Percentiles rank a stretch among this genome's conserved stretches.
These are phyloP conservation scores for Reinhardtius hippoglossoides DNA, from an alignment of 2,113 vertebrate species.

Conservation along the genomic window DNA sequence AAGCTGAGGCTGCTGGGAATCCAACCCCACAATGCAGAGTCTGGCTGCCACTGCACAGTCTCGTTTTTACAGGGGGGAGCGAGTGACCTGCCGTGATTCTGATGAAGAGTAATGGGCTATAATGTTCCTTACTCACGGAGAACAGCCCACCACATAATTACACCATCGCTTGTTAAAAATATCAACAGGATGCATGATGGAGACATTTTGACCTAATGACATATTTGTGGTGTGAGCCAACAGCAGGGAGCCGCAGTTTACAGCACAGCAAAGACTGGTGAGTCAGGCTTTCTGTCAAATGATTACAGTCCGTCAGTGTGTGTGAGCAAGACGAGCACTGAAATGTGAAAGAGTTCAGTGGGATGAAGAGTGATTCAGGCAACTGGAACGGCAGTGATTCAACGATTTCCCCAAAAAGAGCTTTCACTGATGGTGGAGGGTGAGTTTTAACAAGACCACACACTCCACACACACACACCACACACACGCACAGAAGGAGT, in stretches of 20 bases:
- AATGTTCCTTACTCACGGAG: conserved; percentile 26
- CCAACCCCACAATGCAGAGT: conserved; percentile 33
- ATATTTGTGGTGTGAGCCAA: conserved; percentile 46
- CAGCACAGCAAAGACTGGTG: conserved; percentile 30
- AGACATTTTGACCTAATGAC: conserved; percentile 58
- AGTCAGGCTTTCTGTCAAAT: conserved; percentile 43
- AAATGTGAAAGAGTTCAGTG: conserved; percentile 26
- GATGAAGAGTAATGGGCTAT: conserved; percentile 44
- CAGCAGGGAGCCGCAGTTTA: conserved; percentile 56
- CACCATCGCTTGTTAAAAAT: conserved; percentile 43
- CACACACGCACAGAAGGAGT: not conserved
- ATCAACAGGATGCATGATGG: conserved; percentile 71
- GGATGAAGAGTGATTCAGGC: not conserved
- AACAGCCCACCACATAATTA: conserved; percentile 65
- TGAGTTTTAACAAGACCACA: conserved; percentile 12
- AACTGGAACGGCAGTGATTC: conserved; percentile 48
- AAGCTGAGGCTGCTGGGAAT: conserved; percentile 53
- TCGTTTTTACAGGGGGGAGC: conserved; percentile 12
- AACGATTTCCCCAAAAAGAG: not conserved
- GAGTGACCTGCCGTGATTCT: conserved; percentile 31
- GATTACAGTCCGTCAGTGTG: conserved; percentile 34
- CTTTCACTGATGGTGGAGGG: conserved; percentile 27
- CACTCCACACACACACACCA: not conserved
- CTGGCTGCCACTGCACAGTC: conserved; percentile 27
- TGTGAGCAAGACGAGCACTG: conserved; percentile 26